Evolutionary conservation across 2,888 invertebrate genomes (phyloP), one percentile per base, ranked within the genome.

Genomic region (Amiota mariae): DNA sequence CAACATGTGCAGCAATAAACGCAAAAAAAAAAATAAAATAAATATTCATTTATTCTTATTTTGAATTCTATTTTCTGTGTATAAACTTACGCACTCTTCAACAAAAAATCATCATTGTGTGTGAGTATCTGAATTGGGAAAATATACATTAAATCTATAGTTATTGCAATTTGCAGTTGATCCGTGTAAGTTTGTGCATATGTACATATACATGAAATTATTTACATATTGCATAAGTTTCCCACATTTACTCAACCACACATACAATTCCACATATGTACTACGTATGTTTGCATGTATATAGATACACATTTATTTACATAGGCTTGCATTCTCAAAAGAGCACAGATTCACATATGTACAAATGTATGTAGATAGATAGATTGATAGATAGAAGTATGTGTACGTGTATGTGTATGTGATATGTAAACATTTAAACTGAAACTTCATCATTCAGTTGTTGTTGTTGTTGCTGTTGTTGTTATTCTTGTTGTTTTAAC

Each of bases 171-270:
- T 59, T 36, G 36, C 36, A 36, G 36, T 36, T 36, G 36, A 36
- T 36, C 36, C 36, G 36, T 36, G 6, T 36, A 15, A 54, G 54
- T 54, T 54, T 13, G 54, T 9, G 10, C 20, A 11, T 18, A 59
- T 24, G 15, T 59, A 20, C 20, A 11, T 57, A n/a, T 20, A 18
- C 10, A 59, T 59, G 12, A 59, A 20, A 20, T 20, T 59, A 59
- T 59, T 59, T 59, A 24, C 59, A 59, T 59, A 59, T 59, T 59
- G 59, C 59, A 24, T 59, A 59, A 59, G 59, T 20, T 20, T 59
- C 15, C 18, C 20, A 59, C 20, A 59, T 36, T 36, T 36, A 36
- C 59, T 20, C 20, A 59, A 15, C 1, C n/a, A 59, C 20, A 20
- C n/a, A 59, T 59, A 20, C 20, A 59, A 4, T 12, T 10, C 15